phyloP scores from a whole-genome alignment of 2,113 vertebrate genomes.

The Thunnus thynnus region DNA sequence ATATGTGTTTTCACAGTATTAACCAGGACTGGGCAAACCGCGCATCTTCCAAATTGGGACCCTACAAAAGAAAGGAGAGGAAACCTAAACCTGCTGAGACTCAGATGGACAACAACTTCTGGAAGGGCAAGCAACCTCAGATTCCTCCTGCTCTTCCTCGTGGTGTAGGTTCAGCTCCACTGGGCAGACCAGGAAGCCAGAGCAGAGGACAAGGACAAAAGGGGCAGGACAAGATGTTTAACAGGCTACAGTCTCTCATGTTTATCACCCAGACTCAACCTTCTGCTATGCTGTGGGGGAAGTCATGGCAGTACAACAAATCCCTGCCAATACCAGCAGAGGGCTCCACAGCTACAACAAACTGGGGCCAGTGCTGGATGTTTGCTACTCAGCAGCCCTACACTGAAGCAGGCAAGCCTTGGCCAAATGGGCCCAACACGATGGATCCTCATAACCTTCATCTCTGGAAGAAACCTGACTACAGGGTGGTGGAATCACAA shows the following conservation, averaged over 20 bases:
- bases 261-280: constrained; percentile 64
- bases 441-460: constrained; percentile 16
- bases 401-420: constrained; percentile 49
- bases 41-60: constrained; percentile 22
- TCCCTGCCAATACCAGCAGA: constrained; percentile 41
- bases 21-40: constrained; percentile 71
- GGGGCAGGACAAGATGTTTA: constrained; percentile 19
- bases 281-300: constrained; percentile 63
- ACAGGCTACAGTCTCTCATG: constrained; percentile 43
- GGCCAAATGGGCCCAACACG: constrained; percentile 52
- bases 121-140: constrained; percentile 43
- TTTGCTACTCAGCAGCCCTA: constrained; percentile 64
- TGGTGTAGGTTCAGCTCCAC: not conserved
- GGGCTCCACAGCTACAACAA: not conserved
- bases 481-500: constrained; percentile 30
- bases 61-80: constrained; percentile 49
- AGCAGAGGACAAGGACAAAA: constrained; percentile 47
- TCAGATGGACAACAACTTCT: constrained; percentile 19
- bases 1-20: constrained; percentile 58
- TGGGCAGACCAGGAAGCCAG: constrained; percentile 27
- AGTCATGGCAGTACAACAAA: constrained; percentile 74
- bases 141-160: not conserved
- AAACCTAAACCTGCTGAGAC: constrained; percentile 31
- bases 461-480: constrained; percentile 49
- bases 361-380: constrained; percentile 76